Evolutionary conservation across 1,140 invertebrate genomes (phyloP), one percentile per base, ranked within the genome.

Genomic region (Lordiphosa clarofinis): DNA sequence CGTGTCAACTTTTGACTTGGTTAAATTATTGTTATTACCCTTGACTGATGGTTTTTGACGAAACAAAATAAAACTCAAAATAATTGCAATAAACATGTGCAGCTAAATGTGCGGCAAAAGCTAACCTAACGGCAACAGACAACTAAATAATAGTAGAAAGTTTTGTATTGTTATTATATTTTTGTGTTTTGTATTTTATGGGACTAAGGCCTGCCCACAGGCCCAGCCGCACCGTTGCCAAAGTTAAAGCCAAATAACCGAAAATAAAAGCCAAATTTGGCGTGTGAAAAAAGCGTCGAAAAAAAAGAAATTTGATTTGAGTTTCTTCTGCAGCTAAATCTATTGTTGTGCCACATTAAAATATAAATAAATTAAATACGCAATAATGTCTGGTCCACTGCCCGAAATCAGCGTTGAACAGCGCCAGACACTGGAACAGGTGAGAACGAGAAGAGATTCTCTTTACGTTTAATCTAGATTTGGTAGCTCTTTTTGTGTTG

Each of bases 101-200:
- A 63, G 63, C 65, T 47, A 47, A 42, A 48, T 49, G 28, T 31
- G 28, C 28, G 47, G 13, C 50, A 52, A 58, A 57, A 61, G 55
- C 54, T 49, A 64, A 70, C 65, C 44, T 49, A 73, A 68, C 54
- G 56, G 47, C 35, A 54, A 38, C 39, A 54, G 60, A 62, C 11
- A 68, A 37, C 63, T 63, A 81, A 66, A 73, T 81, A 81, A 81
- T 65, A 57, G 62, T 81, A 81, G 76, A 81, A 81, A 81, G 76
- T 81, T 81, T 81, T 81, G 68, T 72, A 69, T 81, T 75, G 53
- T 81, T 72, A 82, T 46, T 46, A 46, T 46, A 31, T 46, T 46
- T 28, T 46, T 28, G 43, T 31, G 43, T 46, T 46, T 31, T 24
- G 11, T 31, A 21, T 31, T 31, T 31, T 31, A 31, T 31, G 28